Conservation (phyloP, 23 tunicate species). For the Trididemnum nubilum region DNA sequence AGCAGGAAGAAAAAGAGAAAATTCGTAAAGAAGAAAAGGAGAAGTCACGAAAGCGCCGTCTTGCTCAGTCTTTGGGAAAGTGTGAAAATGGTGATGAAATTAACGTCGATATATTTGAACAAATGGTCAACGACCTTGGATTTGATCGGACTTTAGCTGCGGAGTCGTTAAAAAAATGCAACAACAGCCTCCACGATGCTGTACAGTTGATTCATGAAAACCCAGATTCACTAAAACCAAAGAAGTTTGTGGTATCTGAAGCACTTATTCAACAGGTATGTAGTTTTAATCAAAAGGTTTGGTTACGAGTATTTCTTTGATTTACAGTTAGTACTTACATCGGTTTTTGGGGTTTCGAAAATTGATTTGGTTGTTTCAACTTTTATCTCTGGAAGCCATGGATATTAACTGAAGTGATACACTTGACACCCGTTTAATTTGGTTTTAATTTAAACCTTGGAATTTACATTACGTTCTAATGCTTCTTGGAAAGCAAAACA, state of each 20-base stretch:
- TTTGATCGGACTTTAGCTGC: slow-evolving; percentile 47
- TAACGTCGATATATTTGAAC: slow-evolving; percentile 57
- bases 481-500: no score
- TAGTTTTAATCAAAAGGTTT: background rate
- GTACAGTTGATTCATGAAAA: slow-evolving; percentile 61
- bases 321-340: background rate
- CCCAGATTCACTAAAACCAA: background rate
- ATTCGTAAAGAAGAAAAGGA: slow-evolving; percentile 61
- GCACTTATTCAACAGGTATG: slow-evolving; percentile 31
- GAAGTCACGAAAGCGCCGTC: slow-evolving; percentile 40
- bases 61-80: slow-evolving; percentile 46
- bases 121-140: slow-evolving; percentile 56
- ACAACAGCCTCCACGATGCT: slow-evolving; percentile 61
- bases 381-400: no score
- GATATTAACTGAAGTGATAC: no score
- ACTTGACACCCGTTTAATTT: no score
- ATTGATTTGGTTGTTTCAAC: background rate
- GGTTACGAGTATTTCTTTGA: no score
- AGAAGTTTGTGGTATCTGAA: background rate
- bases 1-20: slow-evolving; percentile 62
- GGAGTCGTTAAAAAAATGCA: slow-evolving; percentile 62
- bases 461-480: no score
- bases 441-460: no score
- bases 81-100: slow-evolving; percentile 69
- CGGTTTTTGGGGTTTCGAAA: no score